Evolutionary conservation across 2,113 vertebrate genomes (phyloP).

Genomic region (Aplodontia rufa): DNA sequence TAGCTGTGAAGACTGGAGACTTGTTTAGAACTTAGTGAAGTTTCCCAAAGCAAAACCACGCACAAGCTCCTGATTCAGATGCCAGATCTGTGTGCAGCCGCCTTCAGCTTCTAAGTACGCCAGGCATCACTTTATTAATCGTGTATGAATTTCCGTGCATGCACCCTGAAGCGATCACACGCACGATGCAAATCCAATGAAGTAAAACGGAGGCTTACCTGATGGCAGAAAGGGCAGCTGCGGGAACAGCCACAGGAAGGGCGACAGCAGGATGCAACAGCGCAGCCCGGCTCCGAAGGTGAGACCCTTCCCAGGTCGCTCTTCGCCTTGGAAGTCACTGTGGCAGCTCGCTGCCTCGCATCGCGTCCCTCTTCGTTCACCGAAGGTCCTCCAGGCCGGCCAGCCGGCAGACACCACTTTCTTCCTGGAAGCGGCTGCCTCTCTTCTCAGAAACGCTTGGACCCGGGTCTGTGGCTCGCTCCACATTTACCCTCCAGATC

Average conservation of each 20-base stretch:
- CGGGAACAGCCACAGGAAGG: neutral
- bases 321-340: neutral
- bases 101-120: neutral
- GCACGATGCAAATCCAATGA: neutral
- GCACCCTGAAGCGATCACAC: neutral
- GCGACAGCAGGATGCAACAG: neutral
- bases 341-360: slow-evolving; percentile 49
- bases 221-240: slow-evolving; percentile 62
- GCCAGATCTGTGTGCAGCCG: rapidly evolving
- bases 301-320: neutral
- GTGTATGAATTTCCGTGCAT: neutral
- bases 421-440: slow-evolving; percentile 79
- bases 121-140: neutral
- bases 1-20: neutral
- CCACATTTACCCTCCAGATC: slow-evolving; percentile 83
- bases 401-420: slow-evolving; percentile 75
- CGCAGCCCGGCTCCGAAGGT: slow-evolving; percentile 32
- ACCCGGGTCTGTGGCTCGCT: slow-evolving; percentile 71
- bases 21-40: slow-evolving; percentile 82
- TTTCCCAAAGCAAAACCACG: slow-evolving; percentile 66
- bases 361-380: slow-evolving; percentile 48
- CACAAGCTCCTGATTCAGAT: neutral
- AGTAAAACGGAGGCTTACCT: slow-evolving; percentile 74
- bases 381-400: slow-evolving; percentile 10
- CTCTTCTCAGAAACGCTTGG: slow-evolving; percentile 76